Conservation (phyloP, 2,797 vertebrate species). For the Enteromius afrohamiltoni region DNA sequence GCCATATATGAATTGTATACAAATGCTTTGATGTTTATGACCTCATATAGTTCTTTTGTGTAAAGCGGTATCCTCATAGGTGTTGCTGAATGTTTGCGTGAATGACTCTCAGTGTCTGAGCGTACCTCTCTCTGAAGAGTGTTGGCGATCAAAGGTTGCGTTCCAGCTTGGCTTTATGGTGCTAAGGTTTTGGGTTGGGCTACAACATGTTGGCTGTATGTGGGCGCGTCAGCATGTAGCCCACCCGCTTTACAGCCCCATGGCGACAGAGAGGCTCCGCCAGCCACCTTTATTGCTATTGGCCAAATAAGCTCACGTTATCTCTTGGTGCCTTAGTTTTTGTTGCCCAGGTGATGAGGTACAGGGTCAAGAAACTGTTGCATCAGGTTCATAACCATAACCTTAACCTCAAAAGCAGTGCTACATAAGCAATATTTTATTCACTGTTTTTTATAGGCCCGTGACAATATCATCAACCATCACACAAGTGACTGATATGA, state of each 20-base stretch:
- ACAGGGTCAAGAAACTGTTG: constrained; percentile 41
- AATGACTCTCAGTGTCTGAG: constrained; percentile 55
- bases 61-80: constrained; percentile 5
- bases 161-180: constrained; percentile 81
- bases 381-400: constrained; percentile 33
- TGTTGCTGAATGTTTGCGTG: constrained; percentile 28
- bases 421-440: constrained; percentile 54
- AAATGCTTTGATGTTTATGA: constrained; percentile 41
- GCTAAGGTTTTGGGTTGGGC: constrained; percentile 53
- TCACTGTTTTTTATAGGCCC: neutral
- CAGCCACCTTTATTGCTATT: constrained; percentile 62
- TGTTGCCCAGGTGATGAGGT: constrained; percentile 47
- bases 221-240: constrained; percentile 65
- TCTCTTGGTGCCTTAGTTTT: constrained; percentile 54
- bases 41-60: constrained; percentile 21
- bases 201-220: constrained; percentile 54
- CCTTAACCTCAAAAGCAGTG: constrained; percentile 17
- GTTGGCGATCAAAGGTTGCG: constrained; percentile 78
- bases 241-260: constrained; percentile 55
- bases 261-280: constrained; percentile 59
- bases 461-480: neutral
- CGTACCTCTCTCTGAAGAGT: constrained; percentile 35
- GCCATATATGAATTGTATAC: constrained; percentile 14
- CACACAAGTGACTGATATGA: neutral
- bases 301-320: constrained; percentile 58